phyloP scores from a whole-genome alignment of 2,888 invertebrate genomes.

The Drosophila anomalata region DNA sequence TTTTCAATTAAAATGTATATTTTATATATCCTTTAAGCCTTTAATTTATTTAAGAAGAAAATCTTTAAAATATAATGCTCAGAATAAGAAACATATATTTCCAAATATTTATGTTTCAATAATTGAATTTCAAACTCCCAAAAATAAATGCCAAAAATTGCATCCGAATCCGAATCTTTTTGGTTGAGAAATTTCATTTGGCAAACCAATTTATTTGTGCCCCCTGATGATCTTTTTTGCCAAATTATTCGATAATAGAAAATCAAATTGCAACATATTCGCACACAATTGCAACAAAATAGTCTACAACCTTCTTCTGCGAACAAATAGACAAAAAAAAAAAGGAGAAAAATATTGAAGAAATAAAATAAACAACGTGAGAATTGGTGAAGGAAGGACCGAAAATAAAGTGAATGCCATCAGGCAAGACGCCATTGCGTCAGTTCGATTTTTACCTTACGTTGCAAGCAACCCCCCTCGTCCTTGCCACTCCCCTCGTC shows the following conservation, averaged over 20 bases:
- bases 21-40: too few species aligned
- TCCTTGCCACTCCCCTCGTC: conserved; percentile 1
- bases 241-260: conserved; percentile 73
- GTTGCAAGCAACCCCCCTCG: neutral
- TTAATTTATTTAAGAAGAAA: too few species aligned
- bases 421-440: conserved; percentile 66
- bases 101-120: too few species aligned
- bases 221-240: conserved; percentile 15
- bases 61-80: too few species aligned
- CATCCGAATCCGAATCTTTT: neutral
- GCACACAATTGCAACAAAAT: conserved; percentile 75
- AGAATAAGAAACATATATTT: too few species aligned
- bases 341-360: conserved; percentile 7
- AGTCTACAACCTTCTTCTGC: conserved; percentile 36
- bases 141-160: neutral
- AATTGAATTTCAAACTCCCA: neutral
- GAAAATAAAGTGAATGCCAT: conserved; percentile 65
- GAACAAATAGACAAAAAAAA: conserved; percentile 9
- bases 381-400: conserved; percentile 17
- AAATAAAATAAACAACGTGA: conserved; percentile 28
- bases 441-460: conserved; percentile 62
- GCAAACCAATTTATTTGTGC: conserved; percentile 23
- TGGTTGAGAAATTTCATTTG: neutral
- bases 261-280: conserved; percentile 76
- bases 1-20: too few species aligned